Evolutionary conservation across 2,797 vertebrate species (phyloP), one percentile per base, ranked within the genome.

Genomic region (Channallabes apus): DNA sequence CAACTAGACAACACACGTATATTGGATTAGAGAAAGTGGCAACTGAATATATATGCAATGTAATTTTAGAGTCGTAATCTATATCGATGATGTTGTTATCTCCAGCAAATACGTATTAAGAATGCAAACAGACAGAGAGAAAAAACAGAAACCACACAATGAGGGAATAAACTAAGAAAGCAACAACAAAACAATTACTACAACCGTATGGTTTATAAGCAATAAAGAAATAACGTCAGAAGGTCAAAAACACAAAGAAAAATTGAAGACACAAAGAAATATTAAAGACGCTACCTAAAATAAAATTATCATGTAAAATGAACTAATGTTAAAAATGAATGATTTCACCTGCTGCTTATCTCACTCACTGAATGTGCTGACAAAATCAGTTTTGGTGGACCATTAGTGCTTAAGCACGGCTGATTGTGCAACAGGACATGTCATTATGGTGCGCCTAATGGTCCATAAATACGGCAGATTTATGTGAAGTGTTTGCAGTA

Each of bases 381-480:
- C 58, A 29, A 82, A 69, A 82, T 69, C 65, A 69, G n/a, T 35
- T 69, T 69, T 15, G 27, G 46, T 14, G 46, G 46, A 82, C 32
- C 65, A 71, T 82, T 82, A 80, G 79, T 46, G 15, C 62, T 64
- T 27, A 69, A n/a, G 82, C 20, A 65, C 0, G 62, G 58, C 71
- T 77, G 82, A 76, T 29, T 75, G 51, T 64, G 68, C 69, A 54
- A 64, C 58, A 77, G 54, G 75, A 46, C 11, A 77, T 65, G 35
- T 64, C 71, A 67, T 78, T 84, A 78, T 29, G 18, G 27, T 2
- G 4, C 18, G 3, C 27, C 64, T 82, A 68, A 82, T 82, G 41
- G 80, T 82, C 41, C 80, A 82, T 82, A 82, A 65, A 80, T 18
- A 64, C 5, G 77, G 15, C 35, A 46, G 77, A 80, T 80, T 64